These are phyloP conservation scores for Calycopis cecrops DNA, from an alignment of 1,140 invertebrate species.

Conservation along the genomic window DNA sequence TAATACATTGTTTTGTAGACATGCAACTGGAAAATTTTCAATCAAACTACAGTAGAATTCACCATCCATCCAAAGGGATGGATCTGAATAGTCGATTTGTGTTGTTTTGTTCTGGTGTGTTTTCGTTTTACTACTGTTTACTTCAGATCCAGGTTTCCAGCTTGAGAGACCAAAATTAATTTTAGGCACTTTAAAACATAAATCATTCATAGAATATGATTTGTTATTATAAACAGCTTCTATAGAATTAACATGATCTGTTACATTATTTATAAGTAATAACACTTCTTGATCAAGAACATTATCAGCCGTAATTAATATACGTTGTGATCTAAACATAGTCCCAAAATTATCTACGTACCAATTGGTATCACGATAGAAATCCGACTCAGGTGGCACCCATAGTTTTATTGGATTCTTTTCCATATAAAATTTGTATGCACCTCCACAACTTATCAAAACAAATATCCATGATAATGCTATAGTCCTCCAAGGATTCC, in stretches of 20 bases:
- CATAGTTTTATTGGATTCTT: constrained; percentile 84
- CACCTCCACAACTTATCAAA: constrained; percentile 71
- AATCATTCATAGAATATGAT: constrained; percentile 75
- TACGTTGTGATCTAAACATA: constrained; percentile 77
- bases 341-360: constrained; percentile 80
- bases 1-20: constrained; percentile 79
- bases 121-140: constrained; percentile 29
- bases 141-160: constrained; percentile 59
- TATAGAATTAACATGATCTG: constrained; percentile 46
- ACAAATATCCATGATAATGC: constrained; percentile 71
- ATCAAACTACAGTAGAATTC: constrained; percentile 77
- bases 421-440: constrained; percentile 77
- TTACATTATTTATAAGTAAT: constrained; percentile 44
- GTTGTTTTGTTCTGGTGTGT: constrained; percentile 22
- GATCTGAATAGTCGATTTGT: constrained; percentile 63
- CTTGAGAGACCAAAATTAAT: constrained; percentile 47
- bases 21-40: constrained; percentile 75
- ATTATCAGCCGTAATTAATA: constrained; percentile 80
- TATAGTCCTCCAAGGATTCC: constrained; percentile 75
- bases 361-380: constrained; percentile 82
- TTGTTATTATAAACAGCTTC: constrained; percentile 43
- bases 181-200: constrained; percentile 80
- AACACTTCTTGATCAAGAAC: constrained; percentile 78
- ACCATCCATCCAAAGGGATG: constrained; percentile 70
- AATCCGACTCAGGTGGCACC: constrained; percentile 81